Evolutionary conservation across 2,888 invertebrate genomes (phyloP).

Genomic region (Phrixothrix hirtus): DNA sequence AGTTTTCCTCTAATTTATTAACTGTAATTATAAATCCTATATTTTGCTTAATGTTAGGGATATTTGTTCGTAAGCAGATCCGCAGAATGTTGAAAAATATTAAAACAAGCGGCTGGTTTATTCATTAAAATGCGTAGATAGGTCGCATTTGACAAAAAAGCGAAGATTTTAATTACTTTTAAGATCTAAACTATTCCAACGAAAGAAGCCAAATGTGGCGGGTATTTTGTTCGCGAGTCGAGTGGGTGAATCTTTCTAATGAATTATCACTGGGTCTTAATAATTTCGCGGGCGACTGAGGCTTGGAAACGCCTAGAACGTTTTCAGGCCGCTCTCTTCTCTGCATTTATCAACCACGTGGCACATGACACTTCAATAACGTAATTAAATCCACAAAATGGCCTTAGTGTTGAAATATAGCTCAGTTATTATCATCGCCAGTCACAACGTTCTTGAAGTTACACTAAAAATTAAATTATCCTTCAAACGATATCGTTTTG

Average conservation of each 20-base stretch:
- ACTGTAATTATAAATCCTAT: neutral
- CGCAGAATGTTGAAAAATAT: neutral
- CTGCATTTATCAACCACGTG: slow-evolving; percentile 55
- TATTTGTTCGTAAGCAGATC: neutral
- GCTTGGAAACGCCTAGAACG: slow-evolving; percentile 42
- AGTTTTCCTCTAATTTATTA: no score
- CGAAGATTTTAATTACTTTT: slow-evolving; percentile 21
- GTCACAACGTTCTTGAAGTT: slow-evolving; percentile 44
- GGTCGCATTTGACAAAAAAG: slow-evolving; percentile 16
- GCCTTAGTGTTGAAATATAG: slow-evolving; percentile 54
- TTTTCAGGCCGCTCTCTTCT: slow-evolving; percentile 45
- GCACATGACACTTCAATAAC: slow-evolving; percentile 57
- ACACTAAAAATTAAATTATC: slow-evolving; percentile 52
- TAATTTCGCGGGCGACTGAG: slow-evolving; percentile 45
- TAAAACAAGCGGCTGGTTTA: slow-evolving; percentile 7
- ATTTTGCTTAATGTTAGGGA: neutral
- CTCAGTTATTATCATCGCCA: slow-evolving; percentile 53
- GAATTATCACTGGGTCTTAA: slow-evolving; percentile 51
- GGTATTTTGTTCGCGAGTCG: slow-evolving; percentile 26
- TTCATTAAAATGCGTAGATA: slow-evolving; percentile 16
- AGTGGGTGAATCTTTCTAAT: slow-evolving; percentile 32
- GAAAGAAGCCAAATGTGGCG: slow-evolving; percentile 24
- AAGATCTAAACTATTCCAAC: slow-evolving; percentile 16
- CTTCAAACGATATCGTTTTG: slow-evolving; percentile 28
- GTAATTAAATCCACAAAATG: slow-evolving; percentile 57